phyloP scores from a whole-genome alignment of 2,888 invertebrate genomes.

The Scaptodrosophila latifasciaeformis region DNA sequence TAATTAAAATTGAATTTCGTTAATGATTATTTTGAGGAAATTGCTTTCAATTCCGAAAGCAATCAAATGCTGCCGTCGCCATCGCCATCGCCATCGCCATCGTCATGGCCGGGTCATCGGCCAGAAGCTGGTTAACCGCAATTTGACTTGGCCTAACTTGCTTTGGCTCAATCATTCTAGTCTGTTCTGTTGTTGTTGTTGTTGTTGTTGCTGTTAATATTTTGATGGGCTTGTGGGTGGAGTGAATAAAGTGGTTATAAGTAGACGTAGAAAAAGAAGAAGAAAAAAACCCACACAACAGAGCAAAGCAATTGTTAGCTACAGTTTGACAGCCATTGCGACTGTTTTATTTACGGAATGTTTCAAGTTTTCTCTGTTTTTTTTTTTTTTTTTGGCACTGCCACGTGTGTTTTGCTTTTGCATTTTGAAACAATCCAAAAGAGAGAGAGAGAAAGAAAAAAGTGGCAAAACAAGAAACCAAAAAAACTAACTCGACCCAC shows the following conservation, averaged over 20 bases:
- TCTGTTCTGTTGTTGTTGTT: background rate
- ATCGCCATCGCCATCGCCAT: slow-evolving; percentile 4
- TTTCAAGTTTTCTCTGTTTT: too few relatives aligned
- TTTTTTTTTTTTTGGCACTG: background rate
- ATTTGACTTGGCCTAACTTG: too few relatives aligned
- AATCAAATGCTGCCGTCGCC: slow-evolving; percentile 9
- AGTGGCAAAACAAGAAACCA: background rate
- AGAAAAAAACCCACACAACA: too few relatives aligned
- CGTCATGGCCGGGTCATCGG: slow-evolving; percentile 4
- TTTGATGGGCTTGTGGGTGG: slow-evolving; percentile 12
- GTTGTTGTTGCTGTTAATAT: slow-evolving; percentile 5
- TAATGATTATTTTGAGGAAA: background rate
- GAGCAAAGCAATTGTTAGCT: too few relatives aligned
- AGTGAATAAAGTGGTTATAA: too few relatives aligned
- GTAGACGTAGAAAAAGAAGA: too few relatives aligned
- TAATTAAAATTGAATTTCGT: slow-evolving; percentile 5
- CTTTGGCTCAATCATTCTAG: slow-evolving; percentile 4
- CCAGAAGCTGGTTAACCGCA: too few relatives aligned
- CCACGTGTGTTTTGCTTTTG: slow-evolving; percentile 5
- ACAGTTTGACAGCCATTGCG: too few relatives aligned
- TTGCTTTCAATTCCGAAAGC: too few relatives aligned
- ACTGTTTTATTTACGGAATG: too few relatives aligned
- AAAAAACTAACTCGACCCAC: background rate
- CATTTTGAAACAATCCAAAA: background rate
- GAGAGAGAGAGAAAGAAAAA: background rate